A percentile compares a stretch with the other conserved stretches of the same genome.
Evolutionary conservation across 2,113 vertebrate species (phyloP).

Genomic region (Oreotrochilus melanogaster): DNA sequence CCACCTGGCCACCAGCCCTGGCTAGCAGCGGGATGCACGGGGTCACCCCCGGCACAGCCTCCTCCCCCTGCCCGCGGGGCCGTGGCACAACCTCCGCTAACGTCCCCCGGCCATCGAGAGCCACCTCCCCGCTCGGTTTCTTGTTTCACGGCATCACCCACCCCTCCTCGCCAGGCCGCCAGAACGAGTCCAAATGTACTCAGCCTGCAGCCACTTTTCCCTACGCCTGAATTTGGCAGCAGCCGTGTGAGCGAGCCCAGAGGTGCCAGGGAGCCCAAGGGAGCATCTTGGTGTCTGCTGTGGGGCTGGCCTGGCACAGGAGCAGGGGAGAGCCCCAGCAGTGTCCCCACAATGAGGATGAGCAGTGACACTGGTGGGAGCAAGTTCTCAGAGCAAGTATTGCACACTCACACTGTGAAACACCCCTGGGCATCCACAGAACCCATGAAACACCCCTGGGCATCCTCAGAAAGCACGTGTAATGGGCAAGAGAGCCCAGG

Average conservation of each 20-base stretch:
- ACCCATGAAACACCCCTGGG: neutral
- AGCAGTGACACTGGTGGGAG: fast-evolving
- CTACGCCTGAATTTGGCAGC: fast-evolving
- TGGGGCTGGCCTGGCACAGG: neutral
- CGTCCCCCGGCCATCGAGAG: neutral
- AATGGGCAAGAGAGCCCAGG: neutral
- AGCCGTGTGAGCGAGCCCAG: fast-evolving
- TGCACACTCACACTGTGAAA: fast-evolving
- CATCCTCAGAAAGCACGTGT: fast-evolving
- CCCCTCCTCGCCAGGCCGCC: fast-evolving
- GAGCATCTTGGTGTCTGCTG: fast-evolving
- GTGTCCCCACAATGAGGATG: fast-evolving
- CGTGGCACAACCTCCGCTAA: neutral
- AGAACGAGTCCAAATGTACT: neutral
- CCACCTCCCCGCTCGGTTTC: neutral
- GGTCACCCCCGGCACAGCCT: neutral
- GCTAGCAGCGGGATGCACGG: neutral
- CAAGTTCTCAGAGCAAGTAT: neutral
- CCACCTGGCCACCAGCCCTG: neutral
- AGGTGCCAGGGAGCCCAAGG: neutral
- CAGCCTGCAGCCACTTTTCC: neutral
- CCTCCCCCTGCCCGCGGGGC: neutral
- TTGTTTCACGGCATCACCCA: neutral
- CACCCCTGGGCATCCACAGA: too few species aligned
- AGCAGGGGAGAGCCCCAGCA: neutral